These are phyloP conservation scores for Pollachius pollachius DNA, from an alignment of 2,113 vertebrate species.

Conservation along the genomic window DNA sequence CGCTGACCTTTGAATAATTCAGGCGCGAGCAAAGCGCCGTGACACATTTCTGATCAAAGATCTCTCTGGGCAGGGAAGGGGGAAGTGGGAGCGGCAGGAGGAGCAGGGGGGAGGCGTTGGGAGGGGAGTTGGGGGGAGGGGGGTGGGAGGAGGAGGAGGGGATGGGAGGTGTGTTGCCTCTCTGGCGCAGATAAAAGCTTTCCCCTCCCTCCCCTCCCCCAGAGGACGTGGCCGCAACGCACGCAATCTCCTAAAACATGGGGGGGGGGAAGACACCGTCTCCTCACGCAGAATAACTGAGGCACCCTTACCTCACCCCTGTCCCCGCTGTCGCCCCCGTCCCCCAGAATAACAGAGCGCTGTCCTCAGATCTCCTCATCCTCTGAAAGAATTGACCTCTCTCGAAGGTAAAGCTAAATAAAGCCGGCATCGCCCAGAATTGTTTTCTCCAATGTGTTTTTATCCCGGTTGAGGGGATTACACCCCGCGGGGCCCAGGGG, in stretches of 20 bases:
- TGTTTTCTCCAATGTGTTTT: too few species aligned
- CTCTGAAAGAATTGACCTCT: too few species aligned
- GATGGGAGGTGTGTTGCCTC: slow-evolving; percentile 40
- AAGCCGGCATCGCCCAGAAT: slow-evolving; percentile 1
- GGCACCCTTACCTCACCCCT: too few species aligned
- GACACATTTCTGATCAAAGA: slow-evolving; percentile 73
- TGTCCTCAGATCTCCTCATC: too few species aligned
- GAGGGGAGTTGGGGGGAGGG: not conserved
- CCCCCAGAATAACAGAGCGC: too few species aligned
- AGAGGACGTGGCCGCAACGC: not conserved
- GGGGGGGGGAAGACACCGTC: too few species aligned
- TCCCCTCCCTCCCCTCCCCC: not conserved
- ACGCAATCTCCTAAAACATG: too few species aligned
- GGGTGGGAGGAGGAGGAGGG: not conserved
- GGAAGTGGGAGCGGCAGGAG: slow-evolving; percentile 50
- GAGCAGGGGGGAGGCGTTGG: not conserved
- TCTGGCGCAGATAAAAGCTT: slow-evolving; percentile 46
- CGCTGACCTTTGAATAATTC: slow-evolving; percentile 73
- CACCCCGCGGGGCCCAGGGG: too few species aligned
- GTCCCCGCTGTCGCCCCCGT: too few species aligned
- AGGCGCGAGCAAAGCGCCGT: slow-evolving; percentile 58
- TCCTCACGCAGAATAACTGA: too few species aligned
- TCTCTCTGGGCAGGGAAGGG: slow-evolving; percentile 48
- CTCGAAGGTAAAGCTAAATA: slow-evolving; percentile 12
- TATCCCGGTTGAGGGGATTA: too few species aligned